Evolutionary conservation across 2,113 vertebrate genomes (phyloP), one percentile per base, ranked within the genome.

Genomic region (Apus apus): DNA sequence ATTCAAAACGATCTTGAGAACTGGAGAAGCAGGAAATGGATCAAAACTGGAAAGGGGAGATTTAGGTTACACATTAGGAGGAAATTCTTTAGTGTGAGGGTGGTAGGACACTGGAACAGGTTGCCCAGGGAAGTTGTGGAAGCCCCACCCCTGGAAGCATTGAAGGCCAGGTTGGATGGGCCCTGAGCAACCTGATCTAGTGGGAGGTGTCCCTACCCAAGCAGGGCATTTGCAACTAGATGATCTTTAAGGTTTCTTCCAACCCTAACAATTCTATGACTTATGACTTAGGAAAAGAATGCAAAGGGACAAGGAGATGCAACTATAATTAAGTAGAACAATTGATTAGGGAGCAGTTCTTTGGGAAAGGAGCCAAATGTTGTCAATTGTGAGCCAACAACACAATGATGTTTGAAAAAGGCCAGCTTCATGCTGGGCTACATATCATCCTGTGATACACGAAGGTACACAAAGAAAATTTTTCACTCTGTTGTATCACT

Each of bases 1-100:
- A 89, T 91, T 87, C 68, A 78, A 94, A 89, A 89, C 56, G 8
- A 84, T 73, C 50, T 51, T 58, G 25, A 67, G 89, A 91, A 85
- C 32, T 62, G 73, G 48, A 94, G 48, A 46, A 77, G 40, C 72
- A 48, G 83, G 30, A 67, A 43, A 43, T 43, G 40, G 40, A 43
- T 43, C 40, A 43, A 43, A 43, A 43, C 40, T 43, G 40, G 9
- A 43, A 43, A 43, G 40, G 40, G 40, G 40, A 43, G 40, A 43
- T 43, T 43, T 43, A 43, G 40, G 40, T 43, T 43, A 43, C 9
- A 43, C 40, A 43, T 43, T 43, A 43, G 40, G 40, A 43, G 40
- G 40, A 43, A 43, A 43, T 43, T 43, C 40, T 43, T 43, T 43
- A 43, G 40, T 43, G 40, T 43, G 40, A 43, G 40, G 40, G 40